Conservation (phyloP, 2,113 vertebrate species). For the Paradisaea rubra region DNA sequence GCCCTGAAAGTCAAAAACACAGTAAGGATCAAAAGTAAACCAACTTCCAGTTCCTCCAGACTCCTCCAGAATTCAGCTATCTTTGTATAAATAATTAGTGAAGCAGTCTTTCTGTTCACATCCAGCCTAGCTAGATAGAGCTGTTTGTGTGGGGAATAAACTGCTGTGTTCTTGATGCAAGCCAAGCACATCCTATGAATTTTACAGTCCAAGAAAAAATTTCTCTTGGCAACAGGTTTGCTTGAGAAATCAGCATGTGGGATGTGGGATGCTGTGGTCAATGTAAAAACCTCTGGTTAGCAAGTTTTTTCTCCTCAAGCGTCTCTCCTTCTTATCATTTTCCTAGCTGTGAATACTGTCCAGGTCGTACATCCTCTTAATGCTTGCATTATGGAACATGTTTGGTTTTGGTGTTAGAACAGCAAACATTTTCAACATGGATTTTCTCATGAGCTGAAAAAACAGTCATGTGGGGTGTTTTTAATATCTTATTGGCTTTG, state of each 20-base stretch:
- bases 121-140: slow-evolving; percentile 28
- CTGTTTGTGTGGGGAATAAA: slow-evolving; percentile 56
- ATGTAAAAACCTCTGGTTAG: slow-evolving; percentile 33
- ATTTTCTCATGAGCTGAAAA: slow-evolving; percentile 49
- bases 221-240: slow-evolving; percentile 48
- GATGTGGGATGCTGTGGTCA: slow-evolving; percentile 36
- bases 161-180: slow-evolving; percentile 58
- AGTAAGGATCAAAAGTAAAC: not conserved
- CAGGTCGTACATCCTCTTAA: slow-evolving; percentile 8
- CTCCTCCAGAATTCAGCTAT: slow-evolving; percentile 13
- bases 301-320: slow-evolving; percentile 40
- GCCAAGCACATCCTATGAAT: slow-evolving; percentile 58
- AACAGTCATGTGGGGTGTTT: slow-evolving; percentile 32
- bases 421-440: slow-evolving; percentile 42
- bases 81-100: slow-evolving; percentile 55
- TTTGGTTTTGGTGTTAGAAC: slow-evolving; percentile 37
- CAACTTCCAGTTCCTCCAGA: not conserved
- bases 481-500: slow-evolving; percentile 33
- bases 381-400: not conserved
- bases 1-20: slow-evolving; percentile 32
- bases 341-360: not conserved
- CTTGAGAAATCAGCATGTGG: slow-evolving; percentile 62
- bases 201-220: slow-evolving; percentile 65
- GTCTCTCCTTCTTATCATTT: not conserved
- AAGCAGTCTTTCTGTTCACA: slow-evolving; percentile 47